Percentiles rank a stretch among this genome's conserved stretches.
These are phyloP conservation scores for Bellardia bayeri DNA, from an alignment of 2,888 invertebrate genomes.

Conservation along the genomic window DNA sequence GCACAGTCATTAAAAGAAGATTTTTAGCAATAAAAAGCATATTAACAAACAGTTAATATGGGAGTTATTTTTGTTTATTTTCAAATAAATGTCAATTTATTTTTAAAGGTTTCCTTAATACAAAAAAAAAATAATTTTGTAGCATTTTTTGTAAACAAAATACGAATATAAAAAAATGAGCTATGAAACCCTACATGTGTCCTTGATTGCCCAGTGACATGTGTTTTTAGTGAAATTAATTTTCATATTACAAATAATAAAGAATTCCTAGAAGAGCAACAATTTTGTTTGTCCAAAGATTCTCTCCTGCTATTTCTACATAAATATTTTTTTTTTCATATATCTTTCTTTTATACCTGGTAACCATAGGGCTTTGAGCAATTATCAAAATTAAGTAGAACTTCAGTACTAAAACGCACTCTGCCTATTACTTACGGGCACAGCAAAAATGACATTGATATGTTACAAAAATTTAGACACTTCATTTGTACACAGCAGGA, in stretches of 20 bases:
- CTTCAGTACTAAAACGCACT: not conserved
- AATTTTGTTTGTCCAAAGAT: not conserved
- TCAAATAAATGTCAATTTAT: slow-evolving; percentile 18
- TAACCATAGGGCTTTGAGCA: slow-evolving; percentile 27
- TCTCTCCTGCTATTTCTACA: not conserved
- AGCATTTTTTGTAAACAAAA: not conserved
- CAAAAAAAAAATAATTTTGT: not conserved
- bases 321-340: not conserved
- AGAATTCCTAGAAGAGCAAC: not conserved
- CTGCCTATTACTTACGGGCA: not conserved
- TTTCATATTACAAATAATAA: not conserved
- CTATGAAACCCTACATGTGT: not conserved
- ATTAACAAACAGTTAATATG: not conserved
- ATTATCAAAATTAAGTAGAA: slow-evolving; percentile 38
- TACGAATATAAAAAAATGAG: not conserved
- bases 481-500: not conserved
- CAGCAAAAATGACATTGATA: slow-evolving; percentile 26
- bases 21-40: slow-evolving; percentile 7
- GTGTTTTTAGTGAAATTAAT: not conserved
- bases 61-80: not conserved
- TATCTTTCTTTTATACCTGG: slow-evolving; percentile 18
- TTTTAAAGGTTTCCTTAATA: not conserved
- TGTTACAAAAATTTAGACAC: not conserved
- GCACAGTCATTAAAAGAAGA: slow-evolving; percentile 44
- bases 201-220: not conserved